These are phyloP conservation scores for Sebastes steindachneri DNA, from an alignment of 2,797 vertebrate species.

Conservation along the genomic window DNA sequence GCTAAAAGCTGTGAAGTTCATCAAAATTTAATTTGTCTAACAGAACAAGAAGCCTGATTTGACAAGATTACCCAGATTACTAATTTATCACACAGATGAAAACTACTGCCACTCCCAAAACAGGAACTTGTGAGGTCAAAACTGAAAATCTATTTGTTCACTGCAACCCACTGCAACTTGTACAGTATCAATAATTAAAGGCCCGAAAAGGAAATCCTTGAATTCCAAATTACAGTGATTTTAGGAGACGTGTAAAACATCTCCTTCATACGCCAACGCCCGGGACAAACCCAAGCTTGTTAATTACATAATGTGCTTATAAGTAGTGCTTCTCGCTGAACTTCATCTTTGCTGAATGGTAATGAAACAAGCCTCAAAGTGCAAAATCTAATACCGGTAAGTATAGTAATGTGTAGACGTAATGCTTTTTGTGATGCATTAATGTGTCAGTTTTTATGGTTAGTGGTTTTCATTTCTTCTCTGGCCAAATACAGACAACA, in stretches of 20 bases:
- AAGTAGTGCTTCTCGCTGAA: neutral
- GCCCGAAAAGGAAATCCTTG: neutral
- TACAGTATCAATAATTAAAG: neutral
- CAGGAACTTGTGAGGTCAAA: neutral
- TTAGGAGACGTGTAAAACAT: neutral
- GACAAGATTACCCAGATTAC: constrained; percentile 17
- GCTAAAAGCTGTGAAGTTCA: constrained; percentile 16
- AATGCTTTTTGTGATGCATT: neutral
- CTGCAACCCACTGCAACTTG: neutral
- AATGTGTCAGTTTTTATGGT: neutral
- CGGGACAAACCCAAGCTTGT: neutral
- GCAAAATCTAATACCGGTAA: neutral
- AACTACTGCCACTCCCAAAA: constrained; percentile 5
- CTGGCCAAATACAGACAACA: neutral
- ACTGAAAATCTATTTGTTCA: constrained; percentile 2
- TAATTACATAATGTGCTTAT: neutral
- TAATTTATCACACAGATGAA: constrained; percentile 28
- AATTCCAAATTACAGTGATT: neutral
- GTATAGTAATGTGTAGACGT: neutral
- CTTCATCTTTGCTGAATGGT: neutral
- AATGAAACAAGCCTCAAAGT: neutral
- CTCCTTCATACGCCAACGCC: neutral
- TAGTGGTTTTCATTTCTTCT: neutral
- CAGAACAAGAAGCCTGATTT: constrained; percentile 11
- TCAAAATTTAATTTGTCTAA: constrained; percentile 37